Conservation (phyloP, 2,797 vertebrate genomes). For the Squalus acanthias region DNA sequence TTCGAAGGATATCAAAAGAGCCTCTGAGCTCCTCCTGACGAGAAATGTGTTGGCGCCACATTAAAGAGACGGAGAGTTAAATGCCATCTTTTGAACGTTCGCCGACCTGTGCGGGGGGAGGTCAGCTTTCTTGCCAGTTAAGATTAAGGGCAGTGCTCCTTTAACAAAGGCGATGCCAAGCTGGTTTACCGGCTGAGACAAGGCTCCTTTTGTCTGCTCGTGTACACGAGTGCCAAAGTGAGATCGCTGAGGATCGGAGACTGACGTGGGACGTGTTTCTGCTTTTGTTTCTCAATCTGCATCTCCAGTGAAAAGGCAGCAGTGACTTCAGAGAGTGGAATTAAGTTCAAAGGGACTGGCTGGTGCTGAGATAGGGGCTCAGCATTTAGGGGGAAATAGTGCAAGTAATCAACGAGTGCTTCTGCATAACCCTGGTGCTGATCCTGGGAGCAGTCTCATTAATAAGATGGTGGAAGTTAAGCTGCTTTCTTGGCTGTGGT, state of each 20-base stretch:
- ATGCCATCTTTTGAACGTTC: conserved; percentile 40
- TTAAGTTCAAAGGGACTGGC: conserved; percentile 14
- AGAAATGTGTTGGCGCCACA: conserved; percentile 37
- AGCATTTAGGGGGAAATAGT: not conserved
- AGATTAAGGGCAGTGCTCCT: conserved; percentile 44
- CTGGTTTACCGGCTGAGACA: conserved; percentile 41
- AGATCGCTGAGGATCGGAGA: conserved; percentile 34
- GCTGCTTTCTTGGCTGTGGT: not conserved
- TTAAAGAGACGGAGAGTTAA: conserved; percentile 42
- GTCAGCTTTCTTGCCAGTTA: conserved; percentile 49
- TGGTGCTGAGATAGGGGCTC: not conserved
- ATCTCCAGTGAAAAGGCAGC: not conserved
- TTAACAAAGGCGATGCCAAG: conserved; percentile 35
- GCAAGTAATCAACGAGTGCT: not conserved
- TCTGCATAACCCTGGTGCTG: not conserved
- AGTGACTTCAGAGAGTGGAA: conserved; percentile 1
- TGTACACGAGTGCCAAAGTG: conserved; percentile 41
- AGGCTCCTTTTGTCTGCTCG: conserved; percentile 41
- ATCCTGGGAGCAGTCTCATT: not conserved
- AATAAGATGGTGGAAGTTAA: not conserved
- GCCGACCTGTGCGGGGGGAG: conserved; percentile 32
- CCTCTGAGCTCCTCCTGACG: not conserved
- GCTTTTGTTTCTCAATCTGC: conserved; percentile 23
- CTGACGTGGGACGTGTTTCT: conserved; percentile 22
- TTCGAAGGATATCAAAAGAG: conserved; percentile 18